Base-by-base conservation (phyloP, 2,797 vertebrate genomes). In the Champsocephalus gunnari region DNA sequence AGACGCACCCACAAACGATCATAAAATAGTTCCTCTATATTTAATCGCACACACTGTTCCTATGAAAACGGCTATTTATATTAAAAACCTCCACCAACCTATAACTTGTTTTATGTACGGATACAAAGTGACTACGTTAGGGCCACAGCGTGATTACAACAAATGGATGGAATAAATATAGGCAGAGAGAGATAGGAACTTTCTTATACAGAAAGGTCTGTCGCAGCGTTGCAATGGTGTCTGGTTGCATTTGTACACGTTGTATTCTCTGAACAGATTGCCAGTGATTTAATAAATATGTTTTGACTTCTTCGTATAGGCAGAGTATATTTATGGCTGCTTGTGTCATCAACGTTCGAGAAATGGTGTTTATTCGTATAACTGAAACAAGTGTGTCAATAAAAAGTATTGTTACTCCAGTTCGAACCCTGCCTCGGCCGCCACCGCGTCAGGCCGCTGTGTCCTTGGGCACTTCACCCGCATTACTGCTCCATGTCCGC, bases 1-100 rank as follows among this genome's bases (percentile, higher is more conserved):
- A 70, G 61, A 79, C 65, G 70, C 61, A 71, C 74, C 64, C 66
- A 55, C 68, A 77, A 58, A 79, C 69, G 2, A 44, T 67, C 16
- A 49, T 9, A 28, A 71, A 72, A 72, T 28, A 28, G 28, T 28
- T 5, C 28, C 28, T 58, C 45, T 67, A 43, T 9, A 71, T 47
- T 60, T 32, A 43, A 57, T 43, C 47, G 66, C 34, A 48, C 61
- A 73, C 3, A 9, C 19, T 38, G 19, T 14, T 0, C 21, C 19
- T 5, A 55, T 21, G 9, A 59, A 58, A 19, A 43, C 14, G 3
- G 24, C 21, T 12, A 1, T 41, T 55, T 48, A 43, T 49, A 19
- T 71, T 28, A 38, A 1, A 59, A 71, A 16, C 28, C 0, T 34
- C 58, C n/a, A 14, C 12, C 4, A n/a, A 43, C 38, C 14, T 12